phyloP scores from a whole-genome alignment of 2,797 vertebrate species.

The Peromyscus melanophrys region DNA sequence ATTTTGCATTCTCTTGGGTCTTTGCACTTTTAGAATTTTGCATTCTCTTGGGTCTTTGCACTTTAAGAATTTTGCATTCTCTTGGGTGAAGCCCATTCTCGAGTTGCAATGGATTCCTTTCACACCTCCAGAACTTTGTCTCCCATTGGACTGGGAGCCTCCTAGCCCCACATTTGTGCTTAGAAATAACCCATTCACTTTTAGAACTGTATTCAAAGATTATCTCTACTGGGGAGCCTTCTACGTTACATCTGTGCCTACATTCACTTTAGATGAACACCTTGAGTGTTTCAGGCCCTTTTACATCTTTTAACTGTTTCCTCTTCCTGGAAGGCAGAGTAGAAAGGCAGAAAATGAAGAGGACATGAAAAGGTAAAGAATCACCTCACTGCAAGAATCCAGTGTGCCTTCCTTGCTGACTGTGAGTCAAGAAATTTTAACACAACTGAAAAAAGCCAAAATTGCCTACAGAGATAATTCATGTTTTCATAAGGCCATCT shows the following conservation, averaged over 20 bases:
- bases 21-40: background rate
- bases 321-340: background rate
- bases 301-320: background rate
- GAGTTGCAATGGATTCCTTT: background rate
- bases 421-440: background rate
- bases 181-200: background rate
- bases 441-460: background rate
- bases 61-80: background rate
- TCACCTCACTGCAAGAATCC: no score
- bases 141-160: background rate
- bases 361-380: no score
- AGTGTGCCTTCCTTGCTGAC: background rate
- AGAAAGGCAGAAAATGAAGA: background rate
- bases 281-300: background rate
- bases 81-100: background rate
- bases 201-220: background rate
- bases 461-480: background rate
- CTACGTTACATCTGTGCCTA: background rate
- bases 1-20: background rate
- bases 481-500: background rate
- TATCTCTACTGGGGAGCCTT: background rate
- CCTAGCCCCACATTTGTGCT: background rate
- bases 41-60: background rate
- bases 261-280: background rate
- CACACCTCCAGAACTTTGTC: background rate